Conservation (phyloP, 1,140 invertebrate genomes). For the Drosophila parabipectinata region DNA sequence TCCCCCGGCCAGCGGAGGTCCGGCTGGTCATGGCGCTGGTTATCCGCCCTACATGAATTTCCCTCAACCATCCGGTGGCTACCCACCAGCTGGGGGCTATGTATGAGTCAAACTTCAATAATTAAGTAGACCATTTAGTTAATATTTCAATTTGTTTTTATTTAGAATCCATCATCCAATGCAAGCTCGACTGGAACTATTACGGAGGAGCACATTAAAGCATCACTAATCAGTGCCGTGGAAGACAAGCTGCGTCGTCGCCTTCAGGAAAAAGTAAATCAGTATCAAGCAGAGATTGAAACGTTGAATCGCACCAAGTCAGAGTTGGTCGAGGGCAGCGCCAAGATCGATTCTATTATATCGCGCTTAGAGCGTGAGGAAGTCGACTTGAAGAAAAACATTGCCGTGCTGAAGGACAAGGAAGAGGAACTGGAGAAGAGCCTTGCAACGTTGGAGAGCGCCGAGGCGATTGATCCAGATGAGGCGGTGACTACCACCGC, state of each 20-base stretch:
- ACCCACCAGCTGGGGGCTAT: conserved; percentile 82
- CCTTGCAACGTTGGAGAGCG: conserved; percentile 90
- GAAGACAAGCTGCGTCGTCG: conserved; percentile 95
- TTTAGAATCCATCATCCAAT: conserved; percentile 60
- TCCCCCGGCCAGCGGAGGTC: conserved; percentile 40
- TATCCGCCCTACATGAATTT: conserved; percentile 83
- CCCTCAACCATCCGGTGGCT: conserved; percentile 81
- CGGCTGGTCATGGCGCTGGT: conserved; percentile 47
- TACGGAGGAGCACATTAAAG: conserved; percentile 97
- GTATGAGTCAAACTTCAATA: conserved; percentile 37
- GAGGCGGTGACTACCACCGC: conserved; percentile 98
- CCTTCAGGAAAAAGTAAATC: conserved; percentile 94
- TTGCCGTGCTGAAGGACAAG: conserved; percentile 92
- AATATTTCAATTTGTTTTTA: neutral
- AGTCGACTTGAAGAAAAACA: conserved; percentile 93
- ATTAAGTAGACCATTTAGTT: neutral
- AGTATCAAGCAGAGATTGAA: conserved; percentile 96
- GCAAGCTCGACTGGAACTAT: conserved; percentile 89
- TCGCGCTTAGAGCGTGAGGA: conserved; percentile 93
- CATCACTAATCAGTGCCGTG: conserved; percentile 96
- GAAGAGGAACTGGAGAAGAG: conserved; percentile 93
- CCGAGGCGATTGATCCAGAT: conserved; percentile 95
- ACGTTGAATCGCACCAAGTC: conserved; percentile 94
- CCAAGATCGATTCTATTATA: conserved; percentile 93
- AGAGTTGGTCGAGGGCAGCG: conserved; percentile 94